These are phyloP conservation scores for Bradypodion ventrale DNA, from an alignment of 2,797 vertebrate species.

Conservation along the genomic window DNA sequence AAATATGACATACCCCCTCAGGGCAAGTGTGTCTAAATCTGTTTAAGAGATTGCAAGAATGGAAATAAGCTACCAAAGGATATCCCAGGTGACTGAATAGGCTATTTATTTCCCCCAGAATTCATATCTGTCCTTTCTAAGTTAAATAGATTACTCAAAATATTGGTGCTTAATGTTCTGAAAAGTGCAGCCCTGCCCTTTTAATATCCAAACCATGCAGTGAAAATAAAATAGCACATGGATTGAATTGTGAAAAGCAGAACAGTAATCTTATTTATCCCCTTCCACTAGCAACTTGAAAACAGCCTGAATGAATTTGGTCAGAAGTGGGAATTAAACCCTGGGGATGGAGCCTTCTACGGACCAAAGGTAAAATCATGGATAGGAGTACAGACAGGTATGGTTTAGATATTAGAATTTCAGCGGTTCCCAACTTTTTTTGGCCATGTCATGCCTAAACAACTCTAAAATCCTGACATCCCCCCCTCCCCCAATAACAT, in stretches of 20 bases:
- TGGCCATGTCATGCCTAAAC: too few species aligned
- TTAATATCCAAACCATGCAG: neutral
- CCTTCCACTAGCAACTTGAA: conserved; percentile 90
- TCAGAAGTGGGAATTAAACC: conserved; percentile 95
- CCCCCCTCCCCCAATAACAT: too few species aligned
- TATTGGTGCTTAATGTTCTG: neutral
- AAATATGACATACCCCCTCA: too few species aligned
- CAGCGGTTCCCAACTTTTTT: too few species aligned
- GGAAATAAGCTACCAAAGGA: neutral
- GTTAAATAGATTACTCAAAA: neutral
- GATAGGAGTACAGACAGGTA: neutral
- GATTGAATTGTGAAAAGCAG: neutral
- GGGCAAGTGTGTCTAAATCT: neutral
- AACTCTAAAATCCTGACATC: too few species aligned
- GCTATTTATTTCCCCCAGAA: neutral
- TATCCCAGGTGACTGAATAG: neutral
- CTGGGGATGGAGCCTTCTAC: conserved; percentile 97
- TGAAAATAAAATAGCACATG: neutral
- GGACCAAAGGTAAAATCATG: conserved; percentile 90
- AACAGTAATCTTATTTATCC: neutral
- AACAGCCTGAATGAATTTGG: conserved; percentile 95
- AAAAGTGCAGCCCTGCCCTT: neutral
- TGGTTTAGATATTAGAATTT: too few species aligned
- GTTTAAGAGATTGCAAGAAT: neutral
- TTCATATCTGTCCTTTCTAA: neutral